A percentile compares a stretch with the other conserved stretches of the same genome.
Conservation (phyloP, 2,797 vertebrate species). For the Cebuella pygmaea region DNA sequence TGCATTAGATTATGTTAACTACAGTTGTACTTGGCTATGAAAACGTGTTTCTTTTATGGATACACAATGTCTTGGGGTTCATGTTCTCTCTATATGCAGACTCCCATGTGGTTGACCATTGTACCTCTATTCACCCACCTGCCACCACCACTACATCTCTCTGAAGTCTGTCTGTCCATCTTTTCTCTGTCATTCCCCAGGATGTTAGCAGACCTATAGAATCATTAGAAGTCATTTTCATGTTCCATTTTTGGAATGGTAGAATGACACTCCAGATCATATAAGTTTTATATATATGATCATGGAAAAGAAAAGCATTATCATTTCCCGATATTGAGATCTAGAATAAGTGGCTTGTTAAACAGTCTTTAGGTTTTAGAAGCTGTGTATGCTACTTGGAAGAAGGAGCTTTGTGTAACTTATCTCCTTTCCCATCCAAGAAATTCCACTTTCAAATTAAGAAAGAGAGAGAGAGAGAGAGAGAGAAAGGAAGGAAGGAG, state of each 20-base stretch:
- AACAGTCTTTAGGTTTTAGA: not conserved
- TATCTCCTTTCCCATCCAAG: not conserved
- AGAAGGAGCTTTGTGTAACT: not conserved
- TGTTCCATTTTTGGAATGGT: not conserved
- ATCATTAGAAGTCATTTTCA: not conserved
- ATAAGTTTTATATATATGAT: not conserved
- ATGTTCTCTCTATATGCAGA: not conserved
- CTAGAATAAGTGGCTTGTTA: not conserved
- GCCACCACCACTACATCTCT: fast-evolving
- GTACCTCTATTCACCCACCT: fast-evolving
- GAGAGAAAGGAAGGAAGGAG: not conserved
- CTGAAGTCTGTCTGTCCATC: not conserved
- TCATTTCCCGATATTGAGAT: not conserved
- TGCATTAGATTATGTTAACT: not conserved
- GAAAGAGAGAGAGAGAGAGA: too few species aligned
- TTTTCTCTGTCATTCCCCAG: not conserved
- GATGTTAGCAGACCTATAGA: not conserved
- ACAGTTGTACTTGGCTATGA: not conserved
- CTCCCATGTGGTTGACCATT: not conserved
- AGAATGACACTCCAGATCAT: not conserved
- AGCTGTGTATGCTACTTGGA: not conserved
- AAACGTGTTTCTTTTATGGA: not conserved
- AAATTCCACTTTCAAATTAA: not conserved
- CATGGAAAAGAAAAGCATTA: not conserved
- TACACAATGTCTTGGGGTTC: not conserved